Evolutionary conservation across 2,797 vertebrate genomes (phyloP).

Genomic region (Sphenodon punctatus): DNA sequence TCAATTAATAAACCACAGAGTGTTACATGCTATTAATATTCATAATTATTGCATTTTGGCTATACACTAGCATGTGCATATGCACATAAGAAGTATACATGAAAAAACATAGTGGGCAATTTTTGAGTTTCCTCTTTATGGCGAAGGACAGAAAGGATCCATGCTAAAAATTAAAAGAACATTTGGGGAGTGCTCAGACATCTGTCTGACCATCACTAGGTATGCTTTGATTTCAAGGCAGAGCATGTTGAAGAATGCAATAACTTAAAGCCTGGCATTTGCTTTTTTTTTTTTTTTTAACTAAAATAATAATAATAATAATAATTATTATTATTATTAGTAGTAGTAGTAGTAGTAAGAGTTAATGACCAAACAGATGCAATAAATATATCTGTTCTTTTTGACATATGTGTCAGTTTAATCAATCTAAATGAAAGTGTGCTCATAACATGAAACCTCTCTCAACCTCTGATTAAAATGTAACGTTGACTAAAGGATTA

Average conservation of each 20-base stretch:
- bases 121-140: slow-evolving; percentile 9
- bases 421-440: slow-evolving; percentile 77
- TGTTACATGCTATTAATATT: slow-evolving; percentile 71
- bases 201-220: slow-evolving; percentile 62
- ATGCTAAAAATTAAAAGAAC: slow-evolving; percentile 62
- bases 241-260: slow-evolving; percentile 67
- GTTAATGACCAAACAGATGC: slow-evolving; percentile 72
- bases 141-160: not conserved
- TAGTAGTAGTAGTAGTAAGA: slow-evolving; percentile 55
- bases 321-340: slow-evolving; percentile 73
- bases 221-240: slow-evolving; percentile 73
- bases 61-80: slow-evolving; percentile 30
- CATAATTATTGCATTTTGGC: slow-evolving; percentile 56
- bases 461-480: slow-evolving; percentile 85
- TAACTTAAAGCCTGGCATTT: slow-evolving; percentile 69
- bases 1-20: slow-evolving; percentile 68
- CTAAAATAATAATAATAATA: slow-evolving; percentile 45
- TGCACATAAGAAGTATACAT: slow-evolving; percentile 16
- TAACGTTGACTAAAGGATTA: slow-evolving; percentile 85
- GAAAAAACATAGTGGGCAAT: slow-evolving; percentile 18
- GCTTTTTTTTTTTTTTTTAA: slow-evolving; percentile 54
- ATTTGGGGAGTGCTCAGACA: slow-evolving; percentile 58
- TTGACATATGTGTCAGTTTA: slow-evolving; percentile 79
- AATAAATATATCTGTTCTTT: slow-evolving; percentile 75
- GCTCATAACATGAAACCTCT: slow-evolving; percentile 72